A percentile compares a stretch with the other conserved stretches of the same genome.
Evolutionary conservation across 2,888 invertebrate genomes (phyloP).

Genomic region (Nemoura dubitans): DNA sequence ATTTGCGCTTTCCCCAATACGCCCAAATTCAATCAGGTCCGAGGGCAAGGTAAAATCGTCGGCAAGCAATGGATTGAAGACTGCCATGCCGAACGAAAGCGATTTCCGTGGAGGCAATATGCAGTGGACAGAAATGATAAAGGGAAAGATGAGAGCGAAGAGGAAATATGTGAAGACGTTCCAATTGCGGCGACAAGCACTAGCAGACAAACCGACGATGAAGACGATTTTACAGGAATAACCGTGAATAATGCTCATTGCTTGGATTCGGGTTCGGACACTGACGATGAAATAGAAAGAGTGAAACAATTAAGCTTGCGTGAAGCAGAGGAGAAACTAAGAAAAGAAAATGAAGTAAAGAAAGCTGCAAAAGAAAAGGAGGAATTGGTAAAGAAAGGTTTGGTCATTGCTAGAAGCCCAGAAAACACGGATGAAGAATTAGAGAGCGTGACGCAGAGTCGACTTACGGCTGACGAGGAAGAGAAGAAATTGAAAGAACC

Average conservation of each 20-base stretch:
- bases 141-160: constrained; percentile 63
- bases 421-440: not conserved
- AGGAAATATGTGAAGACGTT: constrained; percentile 62
- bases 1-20: constrained; percentile 90
- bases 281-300: constrained; percentile 71
- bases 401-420: constrained; percentile 42
- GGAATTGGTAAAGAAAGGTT: not conserved
- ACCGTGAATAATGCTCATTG: constrained; percentile 47
- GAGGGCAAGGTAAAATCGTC: constrained; percentile 71
- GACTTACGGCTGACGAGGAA: constrained; percentile 39
- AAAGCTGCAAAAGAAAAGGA: not conserved
- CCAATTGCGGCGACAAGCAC: not conserved
- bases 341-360: constrained; percentile 52
- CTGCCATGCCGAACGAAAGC: constrained; percentile 68
- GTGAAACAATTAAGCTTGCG: constrained; percentile 9
- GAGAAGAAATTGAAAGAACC: not conserved
- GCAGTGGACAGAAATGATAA: constrained; percentile 65
- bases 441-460: not conserved
- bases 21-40: constrained; percentile 82
- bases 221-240: constrained; percentile 45
- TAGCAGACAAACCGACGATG: not conserved
- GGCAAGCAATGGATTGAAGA: constrained; percentile 79
- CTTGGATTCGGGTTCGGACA: constrained; percentile 62
- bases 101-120: constrained; percentile 71
- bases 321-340: constrained; percentile 48